These are phyloP conservation scores for Chironomus riparius DNA, from an alignment of 2,888 invertebrate genomes.

Conservation along the genomic window DNA sequence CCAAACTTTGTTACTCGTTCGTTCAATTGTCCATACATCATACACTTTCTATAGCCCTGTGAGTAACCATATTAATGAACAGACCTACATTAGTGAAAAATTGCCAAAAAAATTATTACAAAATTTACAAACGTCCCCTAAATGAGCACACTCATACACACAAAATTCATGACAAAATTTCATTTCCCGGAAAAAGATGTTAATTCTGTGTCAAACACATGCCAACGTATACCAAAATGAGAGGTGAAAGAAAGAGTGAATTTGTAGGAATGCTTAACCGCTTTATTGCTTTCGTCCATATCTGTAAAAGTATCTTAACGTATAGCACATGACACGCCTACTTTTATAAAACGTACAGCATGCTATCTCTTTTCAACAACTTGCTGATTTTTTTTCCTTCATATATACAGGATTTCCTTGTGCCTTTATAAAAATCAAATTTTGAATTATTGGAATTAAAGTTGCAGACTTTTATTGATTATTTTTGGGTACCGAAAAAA, in stretches of 20 bases:
- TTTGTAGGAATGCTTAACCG: neutral
- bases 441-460: neutral
- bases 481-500: neutral
- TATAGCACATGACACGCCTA: neutral
- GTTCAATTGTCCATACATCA: too few relatives aligned
- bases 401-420: neutral
- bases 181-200: slow-evolving; percentile 19
- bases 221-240: neutral
- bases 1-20: too few relatives aligned
- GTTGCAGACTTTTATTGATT: neutral
- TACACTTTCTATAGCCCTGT: too few relatives aligned
- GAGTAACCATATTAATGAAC: too few relatives aligned
- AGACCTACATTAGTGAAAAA: too few relatives aligned
- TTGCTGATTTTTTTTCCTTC: neutral
- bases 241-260: neutral
- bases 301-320: neutral
- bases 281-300: neutral
- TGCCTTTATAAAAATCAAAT: neutral
- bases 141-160: too few relatives aligned
- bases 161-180: neutral
- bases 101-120: too few relatives aligned
- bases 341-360: neutral
- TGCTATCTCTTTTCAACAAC: neutral
- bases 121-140: too few relatives aligned
- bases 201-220: slow-evolving; percentile 8